Evolutionary conservation across 2,888 invertebrate genomes (phyloP).

Genomic region (Siphlonurus alternatus): DNA sequence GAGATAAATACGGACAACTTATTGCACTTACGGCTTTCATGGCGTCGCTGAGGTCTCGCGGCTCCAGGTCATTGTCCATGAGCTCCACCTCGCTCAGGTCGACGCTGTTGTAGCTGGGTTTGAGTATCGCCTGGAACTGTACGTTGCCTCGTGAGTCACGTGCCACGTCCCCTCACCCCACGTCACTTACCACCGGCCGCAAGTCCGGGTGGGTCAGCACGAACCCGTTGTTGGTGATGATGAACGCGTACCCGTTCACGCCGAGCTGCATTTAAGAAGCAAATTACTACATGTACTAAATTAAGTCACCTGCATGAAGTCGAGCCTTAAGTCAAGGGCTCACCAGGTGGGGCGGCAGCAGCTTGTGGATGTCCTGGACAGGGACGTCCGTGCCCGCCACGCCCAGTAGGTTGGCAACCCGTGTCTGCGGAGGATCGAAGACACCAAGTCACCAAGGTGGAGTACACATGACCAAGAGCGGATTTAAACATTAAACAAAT

Average conservation of each 20-base stretch:
- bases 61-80: constrained; percentile 58
- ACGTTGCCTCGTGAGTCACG: too few relatives aligned
- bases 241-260: constrained; percentile 88
- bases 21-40: constrained; percentile 40
- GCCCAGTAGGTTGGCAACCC: constrained; percentile 33
- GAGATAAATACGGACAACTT: neutral
- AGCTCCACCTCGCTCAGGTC: constrained; percentile 92
- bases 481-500: too few relatives aligned
- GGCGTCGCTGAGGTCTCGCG: constrained; percentile 59
- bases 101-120: constrained; percentile 92
- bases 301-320: neutral
- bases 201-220: constrained; percentile 90
- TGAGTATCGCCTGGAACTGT: constrained; percentile 73
- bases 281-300: neutral
- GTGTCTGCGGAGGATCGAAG: too few relatives aligned
- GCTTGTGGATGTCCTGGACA: constrained; percentile 31
- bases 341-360: constrained; percentile 32
- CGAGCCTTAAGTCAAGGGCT: too few relatives aligned
- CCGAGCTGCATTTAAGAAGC: constrained; percentile 52
- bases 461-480: too few relatives aligned
- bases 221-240: constrained; percentile 93
- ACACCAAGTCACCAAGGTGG: too few relatives aligned
- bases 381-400: constrained; percentile 40
- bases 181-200: constrained; percentile 67
- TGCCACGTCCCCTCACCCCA: too few relatives aligned